Base-by-base conservation (phyloP, 2,113 vertebrate genomes). In the Pachycephala philippinensis region DNA sequence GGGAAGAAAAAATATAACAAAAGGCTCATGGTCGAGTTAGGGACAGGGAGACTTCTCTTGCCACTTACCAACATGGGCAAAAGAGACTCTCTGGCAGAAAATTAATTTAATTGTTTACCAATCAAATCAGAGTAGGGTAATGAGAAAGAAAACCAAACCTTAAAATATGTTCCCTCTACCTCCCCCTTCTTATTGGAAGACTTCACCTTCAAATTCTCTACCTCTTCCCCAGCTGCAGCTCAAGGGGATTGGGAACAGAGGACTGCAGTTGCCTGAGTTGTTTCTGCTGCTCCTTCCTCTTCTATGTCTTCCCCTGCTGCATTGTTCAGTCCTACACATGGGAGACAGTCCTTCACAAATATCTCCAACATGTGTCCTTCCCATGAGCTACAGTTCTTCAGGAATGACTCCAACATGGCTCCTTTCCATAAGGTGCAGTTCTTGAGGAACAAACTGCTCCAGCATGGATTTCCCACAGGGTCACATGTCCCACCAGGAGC, bases 11-110 rank as follows among this genome's bases (percentile, higher is more conserved):
- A 80, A 39, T 35, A 9, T 8, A 39, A 42, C 4, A 37, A 57
- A 70, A 80, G 10, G 2, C 17, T 70, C 4, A 13, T 40, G 30
- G 8, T 40, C 0, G 0, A 40, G 9, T n/a, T 60, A 60, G 31
- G n/a, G 30, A 40, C 12, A 31, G 26, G 30, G 21, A 47, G 14
- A 61, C 6, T 35, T 76, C 24, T 44, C 12, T 72, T 27, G 33
- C 27, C 33, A 9, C 17, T 50, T 31, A 83, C 24, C 7, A 68
- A 26, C 11, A 61, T 7, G 11, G 11, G 14, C 54, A 69, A 83
- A 69, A 61, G 40, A 53, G 9, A 69, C 9, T 47, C 3, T 0
- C n/a, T 27, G 47, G 33, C 6, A 11, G 30, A 69, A 61, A 69
- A 47, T 40, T 27, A 45, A n/a, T 59, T 21, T 33, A 33, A 54